Evolutionary conservation across 1,140 invertebrate species (phyloP).

Genomic region (Babylonia areolata): DNA sequence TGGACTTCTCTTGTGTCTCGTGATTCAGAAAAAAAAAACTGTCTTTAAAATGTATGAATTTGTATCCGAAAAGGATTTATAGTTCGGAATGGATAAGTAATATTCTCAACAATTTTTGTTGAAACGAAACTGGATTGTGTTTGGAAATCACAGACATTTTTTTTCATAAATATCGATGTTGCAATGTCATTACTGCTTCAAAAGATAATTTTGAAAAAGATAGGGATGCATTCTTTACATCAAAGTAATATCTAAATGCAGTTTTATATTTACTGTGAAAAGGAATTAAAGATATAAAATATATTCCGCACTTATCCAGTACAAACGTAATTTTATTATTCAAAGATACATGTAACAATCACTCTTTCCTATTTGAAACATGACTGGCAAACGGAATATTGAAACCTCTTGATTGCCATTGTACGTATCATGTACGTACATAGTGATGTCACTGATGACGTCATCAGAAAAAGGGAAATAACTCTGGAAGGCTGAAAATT

Average conservation of each 20-base stretch:
- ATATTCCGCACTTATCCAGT: no score
- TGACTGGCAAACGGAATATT: no score
- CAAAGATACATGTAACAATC: no score
- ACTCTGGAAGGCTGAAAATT: no score
- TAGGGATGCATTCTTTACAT: background rate
- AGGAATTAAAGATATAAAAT: no score
- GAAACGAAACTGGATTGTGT: background rate
- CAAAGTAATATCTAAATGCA: background rate
- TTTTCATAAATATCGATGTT: background rate
- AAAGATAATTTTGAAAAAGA: background rate
- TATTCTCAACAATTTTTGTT: background rate
- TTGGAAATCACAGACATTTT: background rate
- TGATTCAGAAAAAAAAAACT: background rate
- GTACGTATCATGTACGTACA: no score
- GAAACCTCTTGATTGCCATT: no score
- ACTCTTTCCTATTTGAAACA: no score
- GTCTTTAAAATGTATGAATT: background rate
- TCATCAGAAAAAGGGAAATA: no score
- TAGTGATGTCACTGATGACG: no score
- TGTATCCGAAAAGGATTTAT: background rate
- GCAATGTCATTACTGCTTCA: background rate
- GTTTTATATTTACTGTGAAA: no score
- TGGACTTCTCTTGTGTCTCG: background rate
- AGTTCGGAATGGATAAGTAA: background rate
- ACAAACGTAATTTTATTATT: no score